Base-by-base conservation (phyloP, 2,888 invertebrate species). In the Spatulosminthurus flaviceps region DNA sequence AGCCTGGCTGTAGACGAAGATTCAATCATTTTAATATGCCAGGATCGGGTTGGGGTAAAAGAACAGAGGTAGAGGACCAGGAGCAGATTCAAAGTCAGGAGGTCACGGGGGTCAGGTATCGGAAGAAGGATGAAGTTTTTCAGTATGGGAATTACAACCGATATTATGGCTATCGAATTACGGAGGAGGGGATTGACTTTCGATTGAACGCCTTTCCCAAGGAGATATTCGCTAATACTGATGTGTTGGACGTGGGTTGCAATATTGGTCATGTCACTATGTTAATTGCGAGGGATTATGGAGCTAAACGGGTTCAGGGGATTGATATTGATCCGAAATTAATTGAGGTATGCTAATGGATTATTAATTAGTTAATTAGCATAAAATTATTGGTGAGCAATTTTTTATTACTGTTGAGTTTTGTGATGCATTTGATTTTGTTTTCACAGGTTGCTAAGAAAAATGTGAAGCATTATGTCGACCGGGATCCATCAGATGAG, bases 251-350 rank as follows among this genome's bases (percentile, higher is more conserved):
- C 87, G 94, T 99, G 87, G 99, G 99, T 21, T 99, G 98, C 88
- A 99, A 99, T 89, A 94, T 96, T 81, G 99, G 99, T 0, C 95
- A 97, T 87, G 92, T 99, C 84, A 96, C 98, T 13, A 91, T 98
- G 61, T 92, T 94, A 0, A 91, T 99, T 72, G 98, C 96, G 0
- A 90, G 94, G 82, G 94, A 95, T 86, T 92, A 95, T 85, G 90
- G 92, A 43, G 97, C 98, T 1, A 92, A 92, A 82, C 93, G 93
- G 83, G 93, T 98, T 79, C 91, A 94, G 79, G 99, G 98, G 80
- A 93, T 98, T 84, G 98, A 99, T 87, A 98, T 99, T 85, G 98
- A 99, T 89, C 91, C 92, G 28, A 92, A 92, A 85, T 90, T 99
- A 84, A 93, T 98, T 72, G 90, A 91, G 74, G 34, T 34, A n/a